Percentiles rank a stretch among this genome's conserved stretches.
phyloP scores from a whole-genome alignment of 2,888 invertebrate species.

The Linnaemya vulpina region DNA sequence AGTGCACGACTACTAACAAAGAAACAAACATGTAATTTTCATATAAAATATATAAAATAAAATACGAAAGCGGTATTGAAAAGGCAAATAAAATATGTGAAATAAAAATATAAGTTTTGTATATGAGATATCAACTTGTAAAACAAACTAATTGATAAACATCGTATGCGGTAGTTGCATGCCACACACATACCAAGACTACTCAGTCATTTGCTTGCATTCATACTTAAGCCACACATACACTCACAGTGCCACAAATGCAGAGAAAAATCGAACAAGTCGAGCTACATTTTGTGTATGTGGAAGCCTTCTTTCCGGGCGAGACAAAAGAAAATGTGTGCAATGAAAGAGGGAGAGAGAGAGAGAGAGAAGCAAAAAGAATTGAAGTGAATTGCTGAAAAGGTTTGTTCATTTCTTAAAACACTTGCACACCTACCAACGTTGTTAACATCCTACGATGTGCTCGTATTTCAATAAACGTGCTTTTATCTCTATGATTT shows the following conservation, averaged over 20 bases:
- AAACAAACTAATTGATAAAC: conserved; percentile 68
- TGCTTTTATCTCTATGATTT: not conserved
- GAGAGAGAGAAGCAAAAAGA: not conserved
- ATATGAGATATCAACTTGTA: not conserved
- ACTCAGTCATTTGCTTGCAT: not conserved
- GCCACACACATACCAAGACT: not conserved
- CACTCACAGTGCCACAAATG: conserved; percentile 49
- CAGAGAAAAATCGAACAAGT: conserved; percentile 53
- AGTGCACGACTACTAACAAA: not conserved
- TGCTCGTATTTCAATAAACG: not conserved
- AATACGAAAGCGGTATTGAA: not conserved
- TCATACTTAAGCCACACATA: conserved; percentile 13
- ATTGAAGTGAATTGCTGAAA: conserved; percentile 10
- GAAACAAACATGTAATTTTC: too few relatives aligned
- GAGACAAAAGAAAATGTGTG: conserved; percentile 8
- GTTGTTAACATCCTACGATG: not conserved
- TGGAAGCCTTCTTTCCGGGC: not conserved
- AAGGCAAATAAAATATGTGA: not conserved
- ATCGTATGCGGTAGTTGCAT: conserved; percentile 39
- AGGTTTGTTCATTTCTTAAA: conserved; percentile 46
- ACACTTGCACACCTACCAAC: not conserved
- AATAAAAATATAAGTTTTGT: conserved; percentile 13
- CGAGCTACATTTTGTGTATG: conserved; percentile 3
- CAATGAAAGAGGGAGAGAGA: not conserved
- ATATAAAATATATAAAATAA: not conserved